Evolutionary conservation across 2,888 invertebrate species (phyloP).

Genomic region (Tanytarsus gracilentus): DNA sequence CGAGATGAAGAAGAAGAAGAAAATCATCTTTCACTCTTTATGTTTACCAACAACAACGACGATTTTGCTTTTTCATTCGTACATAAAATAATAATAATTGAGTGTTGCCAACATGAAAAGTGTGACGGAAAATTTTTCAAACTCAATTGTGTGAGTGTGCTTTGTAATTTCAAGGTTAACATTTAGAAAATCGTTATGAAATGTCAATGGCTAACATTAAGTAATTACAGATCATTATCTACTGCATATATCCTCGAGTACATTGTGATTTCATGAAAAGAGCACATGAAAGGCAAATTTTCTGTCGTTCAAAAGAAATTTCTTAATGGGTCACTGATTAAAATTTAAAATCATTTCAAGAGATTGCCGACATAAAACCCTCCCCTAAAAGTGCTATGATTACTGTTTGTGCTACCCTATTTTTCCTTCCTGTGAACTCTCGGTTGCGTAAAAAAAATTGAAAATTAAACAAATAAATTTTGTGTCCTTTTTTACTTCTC

Average conservation of each 20-base stretch:
- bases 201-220: too few species aligned
- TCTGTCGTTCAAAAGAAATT: neutral
- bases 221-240: too few species aligned
- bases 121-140: too few species aligned
- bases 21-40: conserved; percentile 15
- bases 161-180: too few species aligned
- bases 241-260: too few species aligned
- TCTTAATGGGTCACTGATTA: conserved; percentile 25
- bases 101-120: neutral
- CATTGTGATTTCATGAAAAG: too few species aligned
- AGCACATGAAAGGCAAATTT: too few species aligned
- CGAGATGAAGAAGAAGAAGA: conserved; percentile 5
- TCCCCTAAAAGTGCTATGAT: neutral
- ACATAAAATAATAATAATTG: neutral
- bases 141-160: too few species aligned
- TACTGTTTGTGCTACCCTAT: too few species aligned
- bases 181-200: too few species aligned
- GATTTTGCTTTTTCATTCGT: neutral
- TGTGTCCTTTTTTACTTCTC: neutral
- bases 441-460: conserved; percentile 2
- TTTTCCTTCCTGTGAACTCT: neutral
- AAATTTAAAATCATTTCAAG: conserved; percentile 16
- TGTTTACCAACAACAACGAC: neutral
- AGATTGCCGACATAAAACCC: neutral
- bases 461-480: conserved; percentile 27